Percentiles rank a stretch among this genome's conserved stretches.
These are phyloP conservation scores for Chiloscyllium plagiosum DNA, from an alignment of 2,113 vertebrate species.

Conservation along the genomic window DNA sequence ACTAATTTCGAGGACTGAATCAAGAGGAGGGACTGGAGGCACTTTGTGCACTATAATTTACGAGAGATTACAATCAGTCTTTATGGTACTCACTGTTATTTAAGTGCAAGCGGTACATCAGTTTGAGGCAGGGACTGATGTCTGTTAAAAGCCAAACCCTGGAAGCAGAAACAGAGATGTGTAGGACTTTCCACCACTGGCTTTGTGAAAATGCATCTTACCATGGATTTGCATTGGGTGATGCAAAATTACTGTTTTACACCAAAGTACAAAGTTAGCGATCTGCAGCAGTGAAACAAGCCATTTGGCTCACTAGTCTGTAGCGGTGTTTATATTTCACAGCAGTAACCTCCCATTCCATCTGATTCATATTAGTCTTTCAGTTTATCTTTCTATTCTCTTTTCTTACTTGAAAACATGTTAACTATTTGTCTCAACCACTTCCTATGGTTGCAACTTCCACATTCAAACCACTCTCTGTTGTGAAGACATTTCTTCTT, in stretches of 20 bases:
- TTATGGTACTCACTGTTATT: not conserved
- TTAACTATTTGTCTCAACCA: not conserved
- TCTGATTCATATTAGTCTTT: not conserved
- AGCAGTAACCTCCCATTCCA: not conserved
- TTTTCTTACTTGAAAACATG: not conserved
- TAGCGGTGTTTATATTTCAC: not conserved
- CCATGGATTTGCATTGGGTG: not conserved
- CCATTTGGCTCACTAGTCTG: not conserved
- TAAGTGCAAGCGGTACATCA: not conserved
- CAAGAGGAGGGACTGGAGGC: not conserved
- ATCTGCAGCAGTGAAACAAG: not conserved
- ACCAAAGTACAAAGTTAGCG: not conserved
- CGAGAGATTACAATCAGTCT: not conserved
- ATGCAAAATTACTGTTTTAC: not conserved
- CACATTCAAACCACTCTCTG: not conserved
- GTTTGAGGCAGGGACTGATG: not conserved
- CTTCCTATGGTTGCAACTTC: not conserved
- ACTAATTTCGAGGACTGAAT: not conserved
- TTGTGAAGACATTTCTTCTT: not conserved
- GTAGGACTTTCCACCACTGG: not conserved
- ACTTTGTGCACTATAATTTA: not conserved
- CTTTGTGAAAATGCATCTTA: not conserved
- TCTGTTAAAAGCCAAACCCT: too few relatives aligned
- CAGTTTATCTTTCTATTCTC: not conserved
- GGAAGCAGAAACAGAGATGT: not conserved